Evolutionary conservation across 2,797 vertebrate genomes (phyloP).

Genomic region (Miichthys miiuy): DNA sequence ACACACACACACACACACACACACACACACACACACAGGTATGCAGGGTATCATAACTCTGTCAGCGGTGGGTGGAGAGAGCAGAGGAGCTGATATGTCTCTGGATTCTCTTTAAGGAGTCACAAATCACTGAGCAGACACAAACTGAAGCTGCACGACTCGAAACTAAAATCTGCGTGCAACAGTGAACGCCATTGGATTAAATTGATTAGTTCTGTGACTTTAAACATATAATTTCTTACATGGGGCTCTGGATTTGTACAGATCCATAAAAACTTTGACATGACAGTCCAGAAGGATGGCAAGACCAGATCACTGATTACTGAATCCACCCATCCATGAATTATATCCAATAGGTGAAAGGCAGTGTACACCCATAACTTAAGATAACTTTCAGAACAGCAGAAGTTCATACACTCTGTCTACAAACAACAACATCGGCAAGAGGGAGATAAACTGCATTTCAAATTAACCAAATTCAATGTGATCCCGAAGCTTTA

Average conservation of each 20-base stretch:
- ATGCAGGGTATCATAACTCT: conserved; percentile 45
- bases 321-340: no score
- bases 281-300: background rate
- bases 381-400: background rate
- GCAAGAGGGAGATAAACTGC: background rate
- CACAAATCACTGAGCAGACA: conserved; percentile 1
- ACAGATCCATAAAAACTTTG: no score
- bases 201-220: background rate
- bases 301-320: background rate
- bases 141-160: background rate
- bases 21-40: conserved; percentile 45
- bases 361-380: background rate
- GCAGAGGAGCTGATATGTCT: conserved; percentile 12
- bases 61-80: conserved; percentile 37
- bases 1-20: conserved; percentile 27
- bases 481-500: background rate
- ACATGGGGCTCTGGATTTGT: background rate
- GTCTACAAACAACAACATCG: background rate
- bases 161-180: background rate
- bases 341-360: background rate
- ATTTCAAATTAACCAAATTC: background rate
- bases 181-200: no score
- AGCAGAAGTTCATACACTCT: background rate
- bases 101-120: conserved; percentile 18
- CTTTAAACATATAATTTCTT: background rate